Evolutionary conservation across 2,888 invertebrate genomes (phyloP).

Genomic region (Amphipoea lucens): DNA sequence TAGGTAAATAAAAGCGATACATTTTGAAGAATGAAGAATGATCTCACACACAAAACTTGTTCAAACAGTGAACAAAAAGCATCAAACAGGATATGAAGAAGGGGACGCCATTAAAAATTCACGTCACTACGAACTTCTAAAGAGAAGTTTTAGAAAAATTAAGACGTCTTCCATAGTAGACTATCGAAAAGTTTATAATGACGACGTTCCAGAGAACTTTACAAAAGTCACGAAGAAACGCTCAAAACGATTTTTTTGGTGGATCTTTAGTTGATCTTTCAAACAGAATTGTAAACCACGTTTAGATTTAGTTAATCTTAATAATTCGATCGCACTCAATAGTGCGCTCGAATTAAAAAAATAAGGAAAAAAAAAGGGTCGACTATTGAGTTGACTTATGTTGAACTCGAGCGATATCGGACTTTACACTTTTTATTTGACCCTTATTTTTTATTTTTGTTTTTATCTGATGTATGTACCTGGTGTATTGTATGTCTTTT

Average conservation of each 20-base stretch:
- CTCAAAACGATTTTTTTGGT: slow-evolving; percentile 15
- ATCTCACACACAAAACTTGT: background rate
- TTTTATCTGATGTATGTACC: too few relatives aligned
- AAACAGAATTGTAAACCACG: background rate
- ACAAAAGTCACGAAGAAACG: slow-evolving; percentile 36
- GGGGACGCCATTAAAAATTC: slow-evolving; percentile 44
- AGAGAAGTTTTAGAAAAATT: slow-evolving; percentile 35
- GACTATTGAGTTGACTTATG: too few relatives aligned
- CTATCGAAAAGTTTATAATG: slow-evolving; percentile 60
- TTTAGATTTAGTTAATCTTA: too few relatives aligned
- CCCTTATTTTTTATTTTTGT: too few relatives aligned
- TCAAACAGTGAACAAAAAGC: slow-evolving; percentile 4
- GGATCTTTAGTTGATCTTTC: background rate
- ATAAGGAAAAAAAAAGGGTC: too few relatives aligned
- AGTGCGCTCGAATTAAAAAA: too few relatives aligned
- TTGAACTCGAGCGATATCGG: too few relatives aligned
- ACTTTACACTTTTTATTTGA: too few relatives aligned
- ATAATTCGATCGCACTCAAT: too few relatives aligned
- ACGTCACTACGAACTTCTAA: slow-evolving; percentile 37
- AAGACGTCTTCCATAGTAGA: slow-evolving; percentile 23
- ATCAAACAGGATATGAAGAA: slow-evolving; percentile 18
- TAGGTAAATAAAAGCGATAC: background rate
- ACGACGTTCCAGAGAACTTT: slow-evolving; percentile 11
- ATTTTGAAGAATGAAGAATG: background rate
- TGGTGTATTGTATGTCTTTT: too few relatives aligned